Base-by-base conservation (phyloP, 1,140 invertebrate genomes). In the Plutomurus gul region DNA sequence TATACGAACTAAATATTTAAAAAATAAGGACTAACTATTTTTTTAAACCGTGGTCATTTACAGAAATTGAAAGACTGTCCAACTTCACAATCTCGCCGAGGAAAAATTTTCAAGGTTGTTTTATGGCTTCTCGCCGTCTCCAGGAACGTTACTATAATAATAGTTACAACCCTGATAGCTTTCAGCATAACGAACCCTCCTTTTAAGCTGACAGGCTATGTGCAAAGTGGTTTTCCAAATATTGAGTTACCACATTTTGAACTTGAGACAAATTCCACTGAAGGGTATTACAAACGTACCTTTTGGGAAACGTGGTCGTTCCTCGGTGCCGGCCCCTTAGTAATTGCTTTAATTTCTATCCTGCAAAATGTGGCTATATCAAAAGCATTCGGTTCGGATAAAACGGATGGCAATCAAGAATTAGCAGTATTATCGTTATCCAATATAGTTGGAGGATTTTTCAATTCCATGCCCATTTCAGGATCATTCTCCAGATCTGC, bases 401-500 rank as follows among this genome's bases (percentile, higher is more conserved):
- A 92, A 84, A 88, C 92, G n/a, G 94, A 96, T 86, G 93, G 93
- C 3, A 94, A 92, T 3, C 94, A 95, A 85, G 86, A 85, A 81
- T 83, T 82, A 80, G 39, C 80, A 16, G 80, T 80, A 11, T 46
- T 96, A 2, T 87, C 87, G 0, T 85, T 95, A 39, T 92, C 93
- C 80, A 98, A 98, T 86, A 90, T 98, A 39, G 85, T 95, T 13
- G 96, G 96, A 1, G 93, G 94, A 0, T 97, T 97, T 86, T 92
- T 95, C 18, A 92, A 91, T 11, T 94, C 96, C 0, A 95, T 96
- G 90, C 96, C 96, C 0, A 92, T 96, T 3, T 97, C 96, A 3
- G 96, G 95, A 1, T 96, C 94, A 0, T 95, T 96, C 86, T 94
- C 93, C 3, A 89, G 95, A 79, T 96, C 94, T 76, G 96, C 96